A percentile compares a stretch with the other conserved stretches of the same genome.
These are phyloP conservation scores for Takifugu flavidus DNA, from an alignment of 2,113 vertebrate species.

Conservation along the genomic window DNA sequence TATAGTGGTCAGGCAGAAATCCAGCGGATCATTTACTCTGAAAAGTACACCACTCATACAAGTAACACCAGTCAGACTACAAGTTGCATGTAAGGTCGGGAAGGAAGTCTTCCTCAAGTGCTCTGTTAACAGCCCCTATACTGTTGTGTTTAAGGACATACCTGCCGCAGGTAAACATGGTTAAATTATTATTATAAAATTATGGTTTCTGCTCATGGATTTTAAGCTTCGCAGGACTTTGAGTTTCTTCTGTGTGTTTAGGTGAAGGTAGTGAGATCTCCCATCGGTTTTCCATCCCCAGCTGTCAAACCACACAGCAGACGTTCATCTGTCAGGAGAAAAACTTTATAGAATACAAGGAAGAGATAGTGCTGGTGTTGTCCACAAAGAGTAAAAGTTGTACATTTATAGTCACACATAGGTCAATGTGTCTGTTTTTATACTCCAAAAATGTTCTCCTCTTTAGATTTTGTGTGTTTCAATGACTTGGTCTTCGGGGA, in stretches of 20 bases:
- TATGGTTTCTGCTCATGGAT: background rate
- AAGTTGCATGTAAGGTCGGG: rapidly evolving
- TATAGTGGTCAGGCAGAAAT: slow-evolving; percentile 15
- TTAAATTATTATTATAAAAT: background rate
- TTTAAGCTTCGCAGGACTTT: background rate
- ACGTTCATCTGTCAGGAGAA: slow-evolving; percentile 11
- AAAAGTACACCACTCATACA: background rate
- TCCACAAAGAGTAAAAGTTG: background rate
- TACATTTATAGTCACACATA: background rate
- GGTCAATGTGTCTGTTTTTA: too few species aligned
- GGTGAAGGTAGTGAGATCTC: rapidly evolving
- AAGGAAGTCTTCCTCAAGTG: rapidly evolving
- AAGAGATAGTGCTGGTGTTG: slow-evolving; percentile 1
- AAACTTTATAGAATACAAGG: rapidly evolving
- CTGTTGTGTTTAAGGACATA: rapidly evolving
- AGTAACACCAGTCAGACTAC: background rate
- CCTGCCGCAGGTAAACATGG: background rate
- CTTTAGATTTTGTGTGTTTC: background rate
- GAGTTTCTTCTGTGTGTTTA: background rate
- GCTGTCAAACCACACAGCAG: rapidly evolving
- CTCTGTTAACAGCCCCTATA: background rate
- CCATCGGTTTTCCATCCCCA: rapidly evolving
- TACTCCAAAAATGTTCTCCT: background rate
- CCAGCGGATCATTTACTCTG: rapidly evolving
- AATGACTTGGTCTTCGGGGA: background rate